A percentile compares a stretch with the other conserved stretches of the same genome.
Conservation (phyloP, 2,113 vertebrate genomes). For the Poecilia latipinna region DNA sequence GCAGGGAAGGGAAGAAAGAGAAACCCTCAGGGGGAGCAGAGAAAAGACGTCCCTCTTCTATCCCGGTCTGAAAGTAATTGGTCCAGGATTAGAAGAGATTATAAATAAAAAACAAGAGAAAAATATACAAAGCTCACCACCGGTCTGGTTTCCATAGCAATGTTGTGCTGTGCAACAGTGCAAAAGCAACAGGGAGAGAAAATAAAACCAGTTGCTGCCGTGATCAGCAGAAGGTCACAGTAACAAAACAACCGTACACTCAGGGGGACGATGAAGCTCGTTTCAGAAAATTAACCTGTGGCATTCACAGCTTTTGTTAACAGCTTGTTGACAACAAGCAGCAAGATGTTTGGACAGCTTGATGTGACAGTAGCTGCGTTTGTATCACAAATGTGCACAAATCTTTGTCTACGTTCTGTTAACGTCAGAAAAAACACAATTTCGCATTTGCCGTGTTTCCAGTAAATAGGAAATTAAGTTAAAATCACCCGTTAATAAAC, state of each 20-base stretch:
- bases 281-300: constrained; percentile 28
- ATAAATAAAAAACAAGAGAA: constrained; percentile 50
- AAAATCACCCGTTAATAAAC: no score
- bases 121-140: constrained; percentile 59
- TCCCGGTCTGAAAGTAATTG: constrained; percentile 73
- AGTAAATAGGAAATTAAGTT: no score
- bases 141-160: constrained; percentile 70
- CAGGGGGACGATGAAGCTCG: background rate
- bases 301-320: constrained; percentile 4
- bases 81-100: constrained; percentile 74
- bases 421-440: no score
- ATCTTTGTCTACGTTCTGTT: no score
- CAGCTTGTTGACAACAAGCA: constrained; percentile 8
- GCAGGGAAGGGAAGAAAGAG: constrained; percentile 2
- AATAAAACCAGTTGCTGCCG: constrained; percentile 52
- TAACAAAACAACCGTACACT: constrained; percentile 9
- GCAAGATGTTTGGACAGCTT: background rate
- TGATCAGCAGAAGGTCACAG: constrained; percentile 26
- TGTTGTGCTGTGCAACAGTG: constrained; percentile 48
- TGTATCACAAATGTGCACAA: no score
- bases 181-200: constrained; percentile 52
- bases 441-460: no score
- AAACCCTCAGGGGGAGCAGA: constrained; percentile 35
- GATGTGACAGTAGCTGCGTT: background rate
- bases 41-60: constrained; percentile 33